phyloP scores from a whole-genome alignment of 2,888 invertebrate species.

The Erebia epiphron region DNA sequence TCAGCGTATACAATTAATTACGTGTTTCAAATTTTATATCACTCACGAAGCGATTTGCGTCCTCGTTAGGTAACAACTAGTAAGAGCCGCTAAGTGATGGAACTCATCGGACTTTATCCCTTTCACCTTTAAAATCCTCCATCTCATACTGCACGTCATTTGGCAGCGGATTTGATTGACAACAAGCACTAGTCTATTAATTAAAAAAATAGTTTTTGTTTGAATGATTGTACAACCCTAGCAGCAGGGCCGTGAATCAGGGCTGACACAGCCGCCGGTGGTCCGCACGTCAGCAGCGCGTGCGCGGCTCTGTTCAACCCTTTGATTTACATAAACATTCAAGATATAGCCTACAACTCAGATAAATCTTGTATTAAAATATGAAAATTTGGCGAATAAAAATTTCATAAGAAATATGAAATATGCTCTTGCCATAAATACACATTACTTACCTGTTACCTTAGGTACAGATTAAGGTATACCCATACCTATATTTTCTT shows the following conservation, averaged over 20 bases:
- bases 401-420: constrained; percentile 21
- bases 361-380: constrained; percentile 23
- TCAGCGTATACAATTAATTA: too few relatives aligned
- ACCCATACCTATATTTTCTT: too few relatives aligned
- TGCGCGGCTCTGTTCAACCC: constrained; percentile 70
- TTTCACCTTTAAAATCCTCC: too few relatives aligned
- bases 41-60: too few relatives aligned
- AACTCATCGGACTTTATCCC: too few relatives aligned
- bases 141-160: too few relatives aligned
- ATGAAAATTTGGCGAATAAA: constrained; percentile 21
- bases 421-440: constrained; percentile 15
- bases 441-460: not conserved
- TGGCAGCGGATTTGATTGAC: too few relatives aligned
- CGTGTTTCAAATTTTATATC: too few relatives aligned
- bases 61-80: too few relatives aligned
- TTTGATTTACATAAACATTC: constrained; percentile 68
- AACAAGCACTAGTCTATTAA: too few relatives aligned
- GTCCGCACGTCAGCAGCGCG: constrained; percentile 76
- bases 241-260: constrained; percentile 70
- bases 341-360: constrained; percentile 27
- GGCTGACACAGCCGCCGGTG: constrained; percentile 77
- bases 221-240: constrained; percentile 56
- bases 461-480: not conserved
- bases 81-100: too few relatives aligned
- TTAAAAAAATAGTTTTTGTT: not conserved